Evolutionary conservation across 2,113 vertebrate species (phyloP), one percentile per base, ranked within the genome.

Genomic region (Vombatus ursinus): DNA sequence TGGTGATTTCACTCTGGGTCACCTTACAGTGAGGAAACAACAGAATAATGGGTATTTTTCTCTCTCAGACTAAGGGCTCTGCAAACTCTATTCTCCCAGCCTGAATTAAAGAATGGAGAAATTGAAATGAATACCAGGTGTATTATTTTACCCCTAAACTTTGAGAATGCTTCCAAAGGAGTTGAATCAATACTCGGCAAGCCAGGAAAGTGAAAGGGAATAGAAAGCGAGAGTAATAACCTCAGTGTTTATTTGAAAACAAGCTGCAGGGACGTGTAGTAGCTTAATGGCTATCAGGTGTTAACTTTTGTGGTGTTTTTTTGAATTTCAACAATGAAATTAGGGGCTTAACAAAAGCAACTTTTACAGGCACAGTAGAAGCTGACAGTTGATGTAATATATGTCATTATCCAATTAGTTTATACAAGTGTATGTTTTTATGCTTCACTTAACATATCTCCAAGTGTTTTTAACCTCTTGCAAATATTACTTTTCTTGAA

Each of bases 331-430:
- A 97, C 97, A 97, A 97, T 98, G 98, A 98, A 98, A 98, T 97
- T 98, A 97, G 91, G 94, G 89, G 98, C 98, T 98, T 98, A 96
- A 98, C 97, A 98, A 98, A 98, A 97, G 97, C 97, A 98, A 98
- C 98, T 98, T 98, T 96, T 96, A 97, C 96, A 98, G 96, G 98
- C 98, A 54, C 98, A 96, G 98, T 95, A 97, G 98, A 97, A 97
- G 97, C 97, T 98, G 98, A 98, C 98, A 98, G 98, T 96, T 96
- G 98, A 96, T 95, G 96, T 96, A 97, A 98, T 97, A 95, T 97
- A 93, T 97, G 98, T 97, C 97, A 98, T 99, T 99, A 98, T 98
- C 98, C 98, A 98, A 98, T 99, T 98, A 99, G 98, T 97, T 97
- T 94, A 96, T 96, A 94, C 53, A 94, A 98, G 96, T 92, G 93